These are phyloP conservation scores for Heterochromis multidens DNA, from an alignment of 2,113 vertebrate species.

Conservation along the genomic window DNA sequence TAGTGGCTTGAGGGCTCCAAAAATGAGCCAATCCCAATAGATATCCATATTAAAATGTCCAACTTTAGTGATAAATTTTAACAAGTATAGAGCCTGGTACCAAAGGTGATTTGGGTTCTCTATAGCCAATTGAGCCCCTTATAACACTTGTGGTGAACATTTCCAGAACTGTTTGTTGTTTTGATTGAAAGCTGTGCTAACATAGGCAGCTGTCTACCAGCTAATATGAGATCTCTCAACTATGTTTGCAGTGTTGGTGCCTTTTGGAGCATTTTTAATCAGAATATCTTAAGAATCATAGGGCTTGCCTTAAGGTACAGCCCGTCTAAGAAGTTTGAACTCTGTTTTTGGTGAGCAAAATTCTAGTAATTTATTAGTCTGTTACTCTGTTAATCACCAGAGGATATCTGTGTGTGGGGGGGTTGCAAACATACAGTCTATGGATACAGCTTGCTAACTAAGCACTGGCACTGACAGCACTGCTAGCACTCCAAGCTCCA, in stretches of 20 bases:
- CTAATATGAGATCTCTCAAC: neutral
- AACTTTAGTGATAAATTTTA: too few species aligned
- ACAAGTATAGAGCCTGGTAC: neutral
- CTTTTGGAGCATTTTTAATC: neutral
- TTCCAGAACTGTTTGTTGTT: neutral
- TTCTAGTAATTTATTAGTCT: too few species aligned
- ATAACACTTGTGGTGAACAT: neutral
- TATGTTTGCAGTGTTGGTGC: neutral
- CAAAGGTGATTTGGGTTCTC: neutral
- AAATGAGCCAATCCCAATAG: neutral
- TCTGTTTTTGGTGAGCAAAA: too few species aligned
- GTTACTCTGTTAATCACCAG: too few species aligned
- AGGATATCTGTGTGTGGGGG: too few species aligned
- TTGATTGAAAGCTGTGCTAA: neutral
- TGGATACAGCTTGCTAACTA: neutral
- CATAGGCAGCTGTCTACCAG: neutral
- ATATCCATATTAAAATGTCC: neutral
- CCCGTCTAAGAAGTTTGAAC: too few species aligned
- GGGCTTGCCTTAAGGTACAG: neutral
- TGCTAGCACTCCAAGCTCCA: too few species aligned
- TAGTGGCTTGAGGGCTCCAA: neutral
- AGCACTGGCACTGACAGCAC: neutral
- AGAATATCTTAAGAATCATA: neutral
- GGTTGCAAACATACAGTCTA: neutral
- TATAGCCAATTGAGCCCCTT: neutral